Evolutionary conservation across 2,888 invertebrate genomes (phyloP).

Genomic region (Melanotus villosus): DNA sequence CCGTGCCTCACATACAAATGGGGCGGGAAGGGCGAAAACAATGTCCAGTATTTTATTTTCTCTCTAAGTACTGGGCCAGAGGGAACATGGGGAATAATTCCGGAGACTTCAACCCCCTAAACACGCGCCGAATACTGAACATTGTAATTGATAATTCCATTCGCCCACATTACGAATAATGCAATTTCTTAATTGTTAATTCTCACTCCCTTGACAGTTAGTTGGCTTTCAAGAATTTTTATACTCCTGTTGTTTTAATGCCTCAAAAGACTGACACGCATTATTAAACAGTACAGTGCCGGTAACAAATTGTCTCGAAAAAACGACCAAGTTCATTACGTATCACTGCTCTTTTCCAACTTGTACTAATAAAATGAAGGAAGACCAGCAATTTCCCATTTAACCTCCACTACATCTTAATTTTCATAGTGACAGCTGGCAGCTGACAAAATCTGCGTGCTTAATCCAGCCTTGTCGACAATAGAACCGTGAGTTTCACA

Average conservation of each 20-base stretch:
- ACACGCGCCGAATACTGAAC: constrained; percentile 57
- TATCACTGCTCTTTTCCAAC: background rate
- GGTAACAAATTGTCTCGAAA: background rate
- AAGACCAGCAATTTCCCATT: background rate
- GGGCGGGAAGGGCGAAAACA: constrained; percentile 54
- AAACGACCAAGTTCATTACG: too few species aligned
- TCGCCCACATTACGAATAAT: constrained; percentile 63
- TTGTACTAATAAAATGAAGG: background rate
- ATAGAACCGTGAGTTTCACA: constrained; percentile 26
- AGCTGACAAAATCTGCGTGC: constrained; percentile 22
- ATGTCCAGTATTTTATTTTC: constrained; percentile 59
- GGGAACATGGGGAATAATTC: constrained; percentile 55
- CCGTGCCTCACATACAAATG: constrained; percentile 61
- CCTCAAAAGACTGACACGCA: constrained; percentile 31
- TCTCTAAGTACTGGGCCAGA: constrained; percentile 52
- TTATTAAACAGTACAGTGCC: background rate
- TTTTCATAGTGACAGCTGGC: constrained; percentile 7
- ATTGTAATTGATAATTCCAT: constrained; percentile 61
- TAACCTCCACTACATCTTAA: constrained; percentile 5
- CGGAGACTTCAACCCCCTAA: constrained; percentile 51
- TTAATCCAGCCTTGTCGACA: constrained; percentile 12
- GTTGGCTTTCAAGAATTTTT: constrained; percentile 51
- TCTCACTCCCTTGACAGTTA: constrained; percentile 57
- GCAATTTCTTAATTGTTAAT: constrained; percentile 64
- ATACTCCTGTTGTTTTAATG: constrained; percentile 29